Percentiles rank a stretch among this genome's conserved stretches.
Conservation (phyloP, 2,888 invertebrate species). For the Ornithoptera alexandrae region DNA sequence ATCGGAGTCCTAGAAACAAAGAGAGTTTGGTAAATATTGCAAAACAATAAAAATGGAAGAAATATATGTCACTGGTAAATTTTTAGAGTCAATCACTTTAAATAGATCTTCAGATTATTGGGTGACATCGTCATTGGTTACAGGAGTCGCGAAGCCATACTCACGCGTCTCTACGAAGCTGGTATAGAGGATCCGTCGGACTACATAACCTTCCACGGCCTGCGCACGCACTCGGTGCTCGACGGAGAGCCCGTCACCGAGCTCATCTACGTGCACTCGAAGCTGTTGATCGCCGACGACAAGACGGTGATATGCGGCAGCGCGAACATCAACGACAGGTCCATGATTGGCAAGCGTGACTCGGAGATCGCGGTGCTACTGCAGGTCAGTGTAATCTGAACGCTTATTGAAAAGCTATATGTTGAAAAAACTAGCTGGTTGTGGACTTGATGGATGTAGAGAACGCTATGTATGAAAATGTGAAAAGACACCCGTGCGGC, state of each 20-base stretch:
- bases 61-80: too few relatives aligned
- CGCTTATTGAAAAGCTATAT: too few relatives aligned
- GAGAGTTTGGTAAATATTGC: too few relatives aligned
- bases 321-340: constrained; percentile 98
- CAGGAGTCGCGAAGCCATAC: constrained; percentile 91
- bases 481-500: too few relatives aligned
- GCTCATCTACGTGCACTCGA: constrained; percentile 98
- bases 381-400: constrained; percentile 77
- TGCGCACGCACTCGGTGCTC: constrained; percentile 89
- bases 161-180: constrained; percentile 86
- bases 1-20: too few relatives aligned
- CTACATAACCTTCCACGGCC: constrained; percentile 95
- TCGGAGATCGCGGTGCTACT: constrained; percentile 95
- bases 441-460: too few relatives aligned
- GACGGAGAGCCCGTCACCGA: constrained; percentile 93
- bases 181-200: constrained; percentile 90
- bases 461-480: too few relatives aligned
- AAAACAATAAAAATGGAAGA: too few relatives aligned
- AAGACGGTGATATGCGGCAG: constrained; percentile 95
- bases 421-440: too few relatives aligned
- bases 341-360: constrained; percentile 95
- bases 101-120: too few relatives aligned
- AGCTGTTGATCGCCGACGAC: constrained; percentile 97
- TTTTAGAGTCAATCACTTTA: too few relatives aligned
- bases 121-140: background rate